phyloP scores from a whole-genome alignment of 2,888 invertebrate species.

The Lithophane ornitopus region DNA sequence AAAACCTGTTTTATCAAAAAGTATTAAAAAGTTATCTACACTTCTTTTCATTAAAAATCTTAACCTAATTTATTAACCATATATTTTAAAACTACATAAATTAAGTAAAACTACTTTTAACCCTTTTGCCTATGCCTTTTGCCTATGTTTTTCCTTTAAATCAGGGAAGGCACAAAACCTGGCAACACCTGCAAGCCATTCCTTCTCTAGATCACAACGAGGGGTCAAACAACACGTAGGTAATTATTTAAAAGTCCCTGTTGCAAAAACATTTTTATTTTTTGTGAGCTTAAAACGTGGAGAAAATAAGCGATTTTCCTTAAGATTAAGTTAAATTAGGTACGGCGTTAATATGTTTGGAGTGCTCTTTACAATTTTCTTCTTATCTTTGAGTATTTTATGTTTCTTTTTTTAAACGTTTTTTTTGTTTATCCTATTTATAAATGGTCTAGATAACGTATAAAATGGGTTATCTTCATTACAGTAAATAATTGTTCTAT shows the following conservation, averaged over 20 bases:
- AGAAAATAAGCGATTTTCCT: slow-evolving; percentile 67
- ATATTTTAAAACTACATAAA: too few relatives aligned
- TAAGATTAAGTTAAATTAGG: slow-evolving; percentile 67
- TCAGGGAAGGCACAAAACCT: slow-evolving; percentile 19
- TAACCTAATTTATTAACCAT: too few relatives aligned
- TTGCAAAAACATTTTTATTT: slow-evolving; percentile 74
- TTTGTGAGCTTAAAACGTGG: slow-evolving; percentile 74
- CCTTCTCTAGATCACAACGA: slow-evolving; percentile 78
- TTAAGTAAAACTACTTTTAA: background rate
- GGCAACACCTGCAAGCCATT: slow-evolving; percentile 59
- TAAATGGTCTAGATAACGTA: slow-evolving; percentile 16
- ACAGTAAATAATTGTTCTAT: slow-evolving; percentile 5
- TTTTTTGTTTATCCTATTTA: slow-evolving; percentile 16
- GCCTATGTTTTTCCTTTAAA: background rate
- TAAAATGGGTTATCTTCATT: slow-evolving; percentile 11
- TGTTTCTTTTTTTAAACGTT: slow-evolving; percentile 29
- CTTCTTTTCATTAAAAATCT: too few relatives aligned
- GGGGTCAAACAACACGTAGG: slow-evolving; percentile 86
- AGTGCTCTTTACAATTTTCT: slow-evolving; percentile 64
- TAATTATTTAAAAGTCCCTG: slow-evolving; percentile 85
- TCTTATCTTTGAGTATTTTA: slow-evolving; percentile 61
- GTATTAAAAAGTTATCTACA: too few relatives aligned
- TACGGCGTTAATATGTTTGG: slow-evolving; percentile 65
- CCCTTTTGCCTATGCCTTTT: background rate
- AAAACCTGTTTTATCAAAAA: too few relatives aligned